Evolutionary conservation across 2,888 invertebrate genomes (phyloP).

Genomic region (Geophilus truncorum): DNA sequence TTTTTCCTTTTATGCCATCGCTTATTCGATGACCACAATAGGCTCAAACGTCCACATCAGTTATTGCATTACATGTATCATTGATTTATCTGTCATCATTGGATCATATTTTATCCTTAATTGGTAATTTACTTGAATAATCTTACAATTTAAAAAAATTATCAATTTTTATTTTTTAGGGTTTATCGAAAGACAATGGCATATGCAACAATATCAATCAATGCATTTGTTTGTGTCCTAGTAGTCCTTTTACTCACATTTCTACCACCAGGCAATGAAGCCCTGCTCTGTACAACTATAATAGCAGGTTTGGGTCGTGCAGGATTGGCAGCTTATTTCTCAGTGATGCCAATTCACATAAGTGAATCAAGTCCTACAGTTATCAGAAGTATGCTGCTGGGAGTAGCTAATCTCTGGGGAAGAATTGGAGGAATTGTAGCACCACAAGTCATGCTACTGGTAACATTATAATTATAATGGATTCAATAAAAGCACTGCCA

Average conservation of each 20-base stretch:
- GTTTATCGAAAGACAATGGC: not conserved
- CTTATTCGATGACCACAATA: not conserved
- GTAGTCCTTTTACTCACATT: not conserved
- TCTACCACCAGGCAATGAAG: not conserved
- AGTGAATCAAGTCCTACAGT: slow-evolving; percentile 1
- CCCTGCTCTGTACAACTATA: not conserved
- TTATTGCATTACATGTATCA: not conserved
- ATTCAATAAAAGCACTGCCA: too few species aligned
- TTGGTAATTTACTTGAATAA: not conserved
- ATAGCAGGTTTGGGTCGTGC: not conserved
- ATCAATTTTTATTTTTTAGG: not conserved
- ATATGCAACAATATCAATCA: not conserved
- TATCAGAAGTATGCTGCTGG: slow-evolving; percentile 41
- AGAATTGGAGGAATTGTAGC: slow-evolving; percentile 53
- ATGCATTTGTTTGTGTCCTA: not conserved
- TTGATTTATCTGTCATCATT: not conserved
- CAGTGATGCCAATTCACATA: not conserved
- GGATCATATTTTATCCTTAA: not conserved
- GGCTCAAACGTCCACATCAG: not conserved
- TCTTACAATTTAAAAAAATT: not conserved
- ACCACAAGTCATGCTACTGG: slow-evolving; percentile 47
- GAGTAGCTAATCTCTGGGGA: slow-evolving; percentile 52
- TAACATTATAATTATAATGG: too few species aligned
- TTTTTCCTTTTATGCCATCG: not conserved
- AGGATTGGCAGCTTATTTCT: not conserved